Conservation (phyloP, 2,113 vertebrate genomes). For the Sylvia atricapilla region DNA sequence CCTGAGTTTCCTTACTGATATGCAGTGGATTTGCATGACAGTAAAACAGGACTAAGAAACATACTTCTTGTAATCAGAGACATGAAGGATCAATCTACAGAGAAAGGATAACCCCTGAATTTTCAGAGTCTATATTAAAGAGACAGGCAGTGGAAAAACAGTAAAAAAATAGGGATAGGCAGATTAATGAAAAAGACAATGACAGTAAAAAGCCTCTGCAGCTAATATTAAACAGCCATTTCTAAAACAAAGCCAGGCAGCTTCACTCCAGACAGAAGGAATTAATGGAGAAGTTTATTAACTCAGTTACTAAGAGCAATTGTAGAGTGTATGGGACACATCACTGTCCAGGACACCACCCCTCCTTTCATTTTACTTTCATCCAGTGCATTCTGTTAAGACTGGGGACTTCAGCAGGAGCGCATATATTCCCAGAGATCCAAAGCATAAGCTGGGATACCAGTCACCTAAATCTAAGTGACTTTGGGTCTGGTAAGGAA, state of each 20-base stretch:
- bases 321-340: neutral
- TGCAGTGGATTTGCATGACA: neutral
- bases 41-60: neutral
- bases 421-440: neutral
- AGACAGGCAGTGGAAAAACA: neutral
- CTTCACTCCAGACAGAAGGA: neutral
- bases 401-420: accelerated
- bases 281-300: neutral
- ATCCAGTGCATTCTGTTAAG: neutral
- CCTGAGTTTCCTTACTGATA: neutral
- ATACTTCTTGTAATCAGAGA: neutral
- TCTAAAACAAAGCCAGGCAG: neutral
- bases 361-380: neutral
- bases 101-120: neutral
- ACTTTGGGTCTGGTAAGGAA: neutral
- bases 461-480: neutral
- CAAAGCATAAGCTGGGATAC: neutral
- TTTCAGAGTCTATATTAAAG: neutral
- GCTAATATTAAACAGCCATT: neutral
- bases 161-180: neutral
- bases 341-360: neutral
- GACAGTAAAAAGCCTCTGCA: neutral
- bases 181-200: neutral
- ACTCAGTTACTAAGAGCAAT: neutral
- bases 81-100: neutral